Evolutionary conservation across 2,888 invertebrate genomes (phyloP).

Genomic region (Drosophila planitibia): DNA sequence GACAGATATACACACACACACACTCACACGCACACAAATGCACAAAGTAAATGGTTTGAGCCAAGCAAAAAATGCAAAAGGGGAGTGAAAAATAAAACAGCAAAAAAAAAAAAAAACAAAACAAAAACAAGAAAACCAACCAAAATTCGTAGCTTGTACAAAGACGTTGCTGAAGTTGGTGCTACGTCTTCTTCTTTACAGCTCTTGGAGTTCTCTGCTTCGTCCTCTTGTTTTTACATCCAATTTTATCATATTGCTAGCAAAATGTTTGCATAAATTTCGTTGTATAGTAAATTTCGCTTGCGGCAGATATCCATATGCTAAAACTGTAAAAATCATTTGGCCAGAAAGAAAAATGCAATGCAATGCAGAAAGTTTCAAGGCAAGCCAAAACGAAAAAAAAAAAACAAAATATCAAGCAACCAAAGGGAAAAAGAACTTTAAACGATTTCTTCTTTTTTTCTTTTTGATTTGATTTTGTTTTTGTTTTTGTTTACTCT

Average conservation of each 20-base stretch:
- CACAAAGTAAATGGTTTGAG: conserved; percentile 32
- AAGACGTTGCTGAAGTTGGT: conserved; percentile 32
- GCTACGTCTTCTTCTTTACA: conserved; percentile 1
- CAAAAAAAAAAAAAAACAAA: background rate
- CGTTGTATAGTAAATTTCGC: conserved; percentile 46
- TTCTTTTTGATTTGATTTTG: conserved; percentile 22
- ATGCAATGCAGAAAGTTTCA: conserved; percentile 64
- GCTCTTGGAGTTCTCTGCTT: background rate
- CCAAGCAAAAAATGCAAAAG: conserved; percentile 19
- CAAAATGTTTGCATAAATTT: conserved; percentile 74
- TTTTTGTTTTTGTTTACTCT: conserved; percentile 9
- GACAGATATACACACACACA: conserved; percentile 40
- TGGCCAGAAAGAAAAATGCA: conserved; percentile 54
- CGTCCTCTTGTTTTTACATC: conserved; percentile 57
- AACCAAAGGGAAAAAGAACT: conserved; percentile 30
- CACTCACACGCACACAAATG: conserved; percentile 39
- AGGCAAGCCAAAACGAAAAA: conserved; percentile 25
- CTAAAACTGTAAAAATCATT: conserved; percentile 68
- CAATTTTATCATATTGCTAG: conserved; percentile 75
- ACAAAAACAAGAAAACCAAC: background rate
- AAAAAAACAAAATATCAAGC: background rate
- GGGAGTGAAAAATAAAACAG: background rate
- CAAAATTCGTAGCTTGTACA: conserved; percentile 1
- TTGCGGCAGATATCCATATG: conserved; percentile 58
- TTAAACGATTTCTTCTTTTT: conserved; percentile 51